Evolutionary conservation across 2,888 invertebrate genomes (phyloP).

Genomic region (Thymelicus lineola): DNA sequence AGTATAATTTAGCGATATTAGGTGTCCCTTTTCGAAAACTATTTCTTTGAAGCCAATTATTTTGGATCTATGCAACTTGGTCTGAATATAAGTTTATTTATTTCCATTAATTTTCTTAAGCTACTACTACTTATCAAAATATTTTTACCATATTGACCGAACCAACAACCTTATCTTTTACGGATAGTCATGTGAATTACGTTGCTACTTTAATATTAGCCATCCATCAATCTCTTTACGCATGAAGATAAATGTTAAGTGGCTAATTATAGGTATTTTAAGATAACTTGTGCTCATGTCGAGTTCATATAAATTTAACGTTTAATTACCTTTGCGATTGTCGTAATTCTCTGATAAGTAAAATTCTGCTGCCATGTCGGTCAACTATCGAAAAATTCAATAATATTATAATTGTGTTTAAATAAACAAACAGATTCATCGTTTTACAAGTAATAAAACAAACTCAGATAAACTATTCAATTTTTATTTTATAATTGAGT

Average conservation of each 20-base stretch:
- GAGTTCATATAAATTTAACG: conserved; percentile 8
- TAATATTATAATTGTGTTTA: too few species aligned
- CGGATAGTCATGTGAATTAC: conserved; percentile 10
- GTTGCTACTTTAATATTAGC: conserved; percentile 15
- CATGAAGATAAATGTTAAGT: conserved; percentile 15
- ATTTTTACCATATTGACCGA: neutral
- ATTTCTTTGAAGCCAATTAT: too few species aligned
- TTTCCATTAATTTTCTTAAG: too few species aligned
- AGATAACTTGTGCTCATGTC: conserved; percentile 19
- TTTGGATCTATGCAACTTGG: too few species aligned
- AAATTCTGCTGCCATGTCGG: neutral
- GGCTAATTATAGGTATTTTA: conserved; percentile 27
- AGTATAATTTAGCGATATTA: too few species aligned
- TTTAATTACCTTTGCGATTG: conserved; percentile 6
- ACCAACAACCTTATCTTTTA: conserved; percentile 6
- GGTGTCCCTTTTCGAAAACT: too few species aligned
- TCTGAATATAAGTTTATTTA: too few species aligned
- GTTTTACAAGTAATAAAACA: too few species aligned
- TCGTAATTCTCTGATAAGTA: conserved; percentile 4
- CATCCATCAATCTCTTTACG: conserved; percentile 26
- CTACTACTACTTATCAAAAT: neutral
- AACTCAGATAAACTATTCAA: too few species aligned
- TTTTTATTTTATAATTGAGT: too few species aligned
- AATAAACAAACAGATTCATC: too few species aligned
- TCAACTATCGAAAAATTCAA: too few species aligned